Percentiles rank a stretch among this genome's conserved stretches.
These are phyloP conservation scores for Nipponia nippon DNA, from an alignment of 2,113 vertebrate species.

Conservation along the genomic window DNA sequence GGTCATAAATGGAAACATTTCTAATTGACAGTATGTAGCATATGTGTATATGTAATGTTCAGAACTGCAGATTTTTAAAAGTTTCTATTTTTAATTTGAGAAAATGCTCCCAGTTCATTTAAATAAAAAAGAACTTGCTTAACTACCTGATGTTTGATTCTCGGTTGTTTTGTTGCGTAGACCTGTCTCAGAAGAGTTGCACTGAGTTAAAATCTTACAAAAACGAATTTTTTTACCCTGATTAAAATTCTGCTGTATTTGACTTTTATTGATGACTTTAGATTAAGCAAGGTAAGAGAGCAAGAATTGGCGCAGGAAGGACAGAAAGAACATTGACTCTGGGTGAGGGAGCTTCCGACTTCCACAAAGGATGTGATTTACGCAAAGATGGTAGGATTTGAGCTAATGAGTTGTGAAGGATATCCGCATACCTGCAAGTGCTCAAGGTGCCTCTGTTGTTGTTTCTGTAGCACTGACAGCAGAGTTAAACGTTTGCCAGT, in stretches of 20 bases:
- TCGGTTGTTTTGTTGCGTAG: not conserved
- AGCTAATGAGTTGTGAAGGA: not conserved
- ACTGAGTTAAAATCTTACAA: not conserved
- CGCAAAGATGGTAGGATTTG: not conserved
- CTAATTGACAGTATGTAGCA: slow-evolving; percentile 40
- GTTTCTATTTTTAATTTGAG: slow-evolving; percentile 66
- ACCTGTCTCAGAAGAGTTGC: not conserved
- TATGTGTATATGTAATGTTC: slow-evolving; percentile 48
- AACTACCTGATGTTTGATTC: not conserved
- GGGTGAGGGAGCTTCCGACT: not conserved
- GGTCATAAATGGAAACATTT: slow-evolving; percentile 18
- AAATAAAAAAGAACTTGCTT: slow-evolving; percentile 63
- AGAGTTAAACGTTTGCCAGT: not conserved
- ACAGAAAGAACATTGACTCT: not conserved
- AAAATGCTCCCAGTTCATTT: slow-evolving; percentile 46
- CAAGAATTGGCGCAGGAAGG: not conserved
- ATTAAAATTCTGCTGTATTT: not conserved
- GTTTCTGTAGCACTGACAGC: not conserved
- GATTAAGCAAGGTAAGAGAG: not conserved
- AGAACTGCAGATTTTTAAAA: slow-evolving; percentile 55
- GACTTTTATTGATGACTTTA: not conserved
- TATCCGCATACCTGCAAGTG: not conserved
- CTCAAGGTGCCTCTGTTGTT: not conserved
- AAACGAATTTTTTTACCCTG: not conserved
- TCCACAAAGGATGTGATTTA: not conserved